Evolutionary conservation across 2,888 invertebrate species (phyloP), one percentile per base, ranked within the genome.

Genomic region (Drosophila prolongata): DNA sequence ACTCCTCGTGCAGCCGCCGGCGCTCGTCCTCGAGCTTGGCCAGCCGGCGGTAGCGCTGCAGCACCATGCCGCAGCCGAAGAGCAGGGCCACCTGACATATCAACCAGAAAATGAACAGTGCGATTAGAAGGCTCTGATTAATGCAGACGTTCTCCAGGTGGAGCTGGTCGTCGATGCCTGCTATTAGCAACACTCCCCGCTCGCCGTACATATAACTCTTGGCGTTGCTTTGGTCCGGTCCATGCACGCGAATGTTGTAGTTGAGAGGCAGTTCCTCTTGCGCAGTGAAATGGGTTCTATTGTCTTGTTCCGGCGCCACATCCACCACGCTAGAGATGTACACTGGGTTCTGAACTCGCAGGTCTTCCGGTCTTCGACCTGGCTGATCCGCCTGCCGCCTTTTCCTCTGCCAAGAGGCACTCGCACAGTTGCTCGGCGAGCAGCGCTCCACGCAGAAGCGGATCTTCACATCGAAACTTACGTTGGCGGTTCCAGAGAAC

Each of bases 401-500:
- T 14, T 75, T 80, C 11, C 88, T 65, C 40, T 75, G 77, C 80
- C 75, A 69, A 16, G 61, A 35, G 5, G 52, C 75, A 16, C 91
- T 91, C 9, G 91, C 88, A 78, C 94, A 94, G 75, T 93, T 92
- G 8, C 96, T 95, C 84, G 94, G 94, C 19, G 93, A 93, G 89
- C 97, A 97, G 1, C 67, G 75, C 2, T 93, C 93, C n/a, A 94
- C 93, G 89, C 97, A 98, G 91, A 97, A 97, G 74, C 96, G 95
- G 11, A 97, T 95, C 92, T 96, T 95, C 2, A 97, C 95, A 80
- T 96, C 95, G 89, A 98, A 97, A 73, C 95, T 94, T 0, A 97
- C 96, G 6, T 96, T 94, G 35, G 96, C 95, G n/a, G 97, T 96
- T 11, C 95, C 95, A 0, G 96, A 95, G 92, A 98, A 98, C 75